phyloP scores from a whole-genome alignment of 2,888 invertebrate genomes.

The Mimumesa dahlbomi region DNA sequence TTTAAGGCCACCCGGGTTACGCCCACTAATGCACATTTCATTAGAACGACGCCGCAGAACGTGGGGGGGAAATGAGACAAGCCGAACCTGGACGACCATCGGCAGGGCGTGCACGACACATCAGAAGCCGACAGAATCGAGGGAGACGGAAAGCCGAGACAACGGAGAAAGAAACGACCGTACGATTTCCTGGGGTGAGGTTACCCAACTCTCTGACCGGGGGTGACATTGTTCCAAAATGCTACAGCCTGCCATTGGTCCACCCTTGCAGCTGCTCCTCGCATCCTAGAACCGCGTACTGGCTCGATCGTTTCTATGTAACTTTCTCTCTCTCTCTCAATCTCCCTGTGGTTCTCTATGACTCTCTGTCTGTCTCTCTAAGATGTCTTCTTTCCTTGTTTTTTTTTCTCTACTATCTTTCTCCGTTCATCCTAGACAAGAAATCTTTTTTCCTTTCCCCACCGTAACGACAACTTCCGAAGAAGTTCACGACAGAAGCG shows the following conservation, averaged over 20 bases:
- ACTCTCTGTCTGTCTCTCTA: not conserved
- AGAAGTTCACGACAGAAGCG: conserved; percentile 57
- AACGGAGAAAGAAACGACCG: conserved; percentile 39
- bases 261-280: conserved; percentile 54
- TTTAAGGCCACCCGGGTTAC: conserved; percentile 27
- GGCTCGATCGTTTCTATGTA: not conserved
- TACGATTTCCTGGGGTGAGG: conserved; percentile 61
- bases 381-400: no score
- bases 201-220: conserved; percentile 46
- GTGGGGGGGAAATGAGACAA: conserved; percentile 44
- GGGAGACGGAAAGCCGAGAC: conserved; percentile 8
- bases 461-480: conserved; percentile 34
- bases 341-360: not conserved
- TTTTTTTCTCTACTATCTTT: no score
- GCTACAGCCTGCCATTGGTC: conserved; percentile 51
- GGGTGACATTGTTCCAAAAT: conserved; percentile 62
- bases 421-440: not conserved
- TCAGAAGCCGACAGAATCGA: conserved; percentile 30
- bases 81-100: conserved; percentile 16
- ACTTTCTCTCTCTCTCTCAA: not conserved
- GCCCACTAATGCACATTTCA: conserved; percentile 56
- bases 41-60: conserved; percentile 14
- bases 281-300: conserved; percentile 9
- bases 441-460: conserved; percentile 13
- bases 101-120: conserved; percentile 39